A percentile compares a stretch with the other conserved stretches of the same genome.
Evolutionary conservation across 2,113 vertebrate species (phyloP).

Genomic region (Labrus mixtus): DNA sequence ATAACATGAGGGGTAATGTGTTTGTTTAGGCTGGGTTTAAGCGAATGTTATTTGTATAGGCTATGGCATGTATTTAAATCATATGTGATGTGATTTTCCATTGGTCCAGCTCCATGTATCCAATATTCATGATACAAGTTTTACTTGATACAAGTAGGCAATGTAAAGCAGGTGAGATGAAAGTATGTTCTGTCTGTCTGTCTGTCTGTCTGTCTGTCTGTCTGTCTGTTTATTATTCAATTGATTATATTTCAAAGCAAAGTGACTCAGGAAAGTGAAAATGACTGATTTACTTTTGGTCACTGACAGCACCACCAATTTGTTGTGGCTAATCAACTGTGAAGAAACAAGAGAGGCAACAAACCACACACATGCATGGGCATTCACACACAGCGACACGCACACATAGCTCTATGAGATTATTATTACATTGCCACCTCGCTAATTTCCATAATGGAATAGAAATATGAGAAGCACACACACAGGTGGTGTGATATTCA

Average conservation of each 20-base stretch:
- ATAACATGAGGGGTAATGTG: neutral
- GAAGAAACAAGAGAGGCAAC: neutral
- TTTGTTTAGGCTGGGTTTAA: no score
- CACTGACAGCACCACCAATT: slow-evolving; percentile 8
- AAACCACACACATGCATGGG: slow-evolving; percentile 1
- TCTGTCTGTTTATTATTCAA: no score
- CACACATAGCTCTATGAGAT: slow-evolving; percentile 15
- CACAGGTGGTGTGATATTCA: slow-evolving; percentile 50
- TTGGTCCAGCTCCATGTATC: no score
- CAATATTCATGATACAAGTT: no score
- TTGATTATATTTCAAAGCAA: neutral
- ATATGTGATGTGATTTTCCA: no score
- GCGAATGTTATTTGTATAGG: no score
- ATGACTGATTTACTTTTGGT: neutral
- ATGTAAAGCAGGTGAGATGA: no score
- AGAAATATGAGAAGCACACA: slow-evolving; percentile 49
- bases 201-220: no score
- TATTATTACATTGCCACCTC: slow-evolving; percentile 26
- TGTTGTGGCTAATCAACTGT: slow-evolving; percentile 18
- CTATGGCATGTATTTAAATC: no score
- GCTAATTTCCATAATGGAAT: slow-evolving; percentile 54
- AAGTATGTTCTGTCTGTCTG: no score
- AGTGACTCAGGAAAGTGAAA: neutral
- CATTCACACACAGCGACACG: neutral
- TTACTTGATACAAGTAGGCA: no score